A percentile compares a stretch with the other conserved stretches of the same genome.
Conservation (phyloP, 2,113 vertebrate genomes). For the Myrmecophaga tridactyla region DNA sequence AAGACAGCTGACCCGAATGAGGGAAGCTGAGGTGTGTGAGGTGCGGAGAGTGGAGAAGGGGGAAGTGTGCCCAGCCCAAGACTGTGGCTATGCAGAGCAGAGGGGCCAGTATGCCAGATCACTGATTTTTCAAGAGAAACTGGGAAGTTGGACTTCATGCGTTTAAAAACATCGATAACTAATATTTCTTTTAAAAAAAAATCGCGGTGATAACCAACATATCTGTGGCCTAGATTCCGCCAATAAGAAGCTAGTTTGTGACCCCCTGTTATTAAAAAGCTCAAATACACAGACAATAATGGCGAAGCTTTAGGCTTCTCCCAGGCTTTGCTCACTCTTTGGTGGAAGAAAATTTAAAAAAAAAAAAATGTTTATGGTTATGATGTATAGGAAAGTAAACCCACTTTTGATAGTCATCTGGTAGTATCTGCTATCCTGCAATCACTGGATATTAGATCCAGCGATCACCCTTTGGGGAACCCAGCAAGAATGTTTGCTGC, state of each 20-base stretch:
- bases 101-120: no score
- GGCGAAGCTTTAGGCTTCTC: neutral
- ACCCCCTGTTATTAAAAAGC: neutral
- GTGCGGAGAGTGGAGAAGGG: fast-evolving
- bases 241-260: fast-evolving
- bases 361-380: neutral
- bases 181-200: neutral
- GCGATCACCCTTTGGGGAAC: neutral
- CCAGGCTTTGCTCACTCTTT: neutral
- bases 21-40: fast-evolving
- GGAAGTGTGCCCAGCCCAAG: fast-evolving
- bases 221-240: neutral
- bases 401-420: neutral
- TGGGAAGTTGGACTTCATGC: neutral
- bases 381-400: neutral
- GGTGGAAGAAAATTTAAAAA: neutral
- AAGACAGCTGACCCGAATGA: fast-evolving
- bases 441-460: no score
- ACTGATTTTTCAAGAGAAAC: neutral
- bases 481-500: neutral
- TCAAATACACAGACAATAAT: fast-evolving
- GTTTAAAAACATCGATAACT: neutral
- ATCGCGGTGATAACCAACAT: neutral
- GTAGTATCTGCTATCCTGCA: no score
- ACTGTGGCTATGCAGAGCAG: fast-evolving